A percentile compares a stretch with the other conserved stretches of the same genome.
Evolutionary conservation across 2,797 vertebrate genomes (phyloP).

Genomic region (Podarcis lilfordi): DNA sequence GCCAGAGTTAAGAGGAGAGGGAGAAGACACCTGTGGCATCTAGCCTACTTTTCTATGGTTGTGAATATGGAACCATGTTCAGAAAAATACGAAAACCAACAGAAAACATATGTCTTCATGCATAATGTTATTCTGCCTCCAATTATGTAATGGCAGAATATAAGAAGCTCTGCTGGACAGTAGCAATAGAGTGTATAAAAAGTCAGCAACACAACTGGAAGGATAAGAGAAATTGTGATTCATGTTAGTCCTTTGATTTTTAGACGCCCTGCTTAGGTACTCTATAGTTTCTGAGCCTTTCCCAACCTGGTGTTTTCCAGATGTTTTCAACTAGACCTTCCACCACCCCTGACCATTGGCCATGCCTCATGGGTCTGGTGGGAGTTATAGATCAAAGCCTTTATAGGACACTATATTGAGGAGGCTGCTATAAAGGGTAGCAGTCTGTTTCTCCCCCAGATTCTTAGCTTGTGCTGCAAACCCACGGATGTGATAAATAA

Average conservation of each 20-base stretch:
- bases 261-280: background rate
- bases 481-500: background rate
- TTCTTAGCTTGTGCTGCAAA: background rate
- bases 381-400: background rate
- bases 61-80: background rate
- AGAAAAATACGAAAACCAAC: background rate
- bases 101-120: background rate
- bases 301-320: background rate
- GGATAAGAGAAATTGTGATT: background rate
- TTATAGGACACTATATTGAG: background rate
- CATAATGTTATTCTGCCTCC: background rate
- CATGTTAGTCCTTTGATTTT: background rate
- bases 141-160: background rate
- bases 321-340: background rate
- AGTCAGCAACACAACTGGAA: background rate
- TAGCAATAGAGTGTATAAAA: background rate
- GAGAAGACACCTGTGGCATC: background rate
- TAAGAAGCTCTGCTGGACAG: background rate
- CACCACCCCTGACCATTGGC: background rate
- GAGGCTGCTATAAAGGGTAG: background rate
- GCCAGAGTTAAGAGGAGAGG: too few relatives aligned
- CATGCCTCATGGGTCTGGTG: background rate
- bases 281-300: background rate
- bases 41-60: background rate
- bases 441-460: background rate